These are phyloP conservation scores for Acropora tenuis DNA, from an alignment of 64 coral and sea anemone species.

Conservation along the genomic window DNA sequence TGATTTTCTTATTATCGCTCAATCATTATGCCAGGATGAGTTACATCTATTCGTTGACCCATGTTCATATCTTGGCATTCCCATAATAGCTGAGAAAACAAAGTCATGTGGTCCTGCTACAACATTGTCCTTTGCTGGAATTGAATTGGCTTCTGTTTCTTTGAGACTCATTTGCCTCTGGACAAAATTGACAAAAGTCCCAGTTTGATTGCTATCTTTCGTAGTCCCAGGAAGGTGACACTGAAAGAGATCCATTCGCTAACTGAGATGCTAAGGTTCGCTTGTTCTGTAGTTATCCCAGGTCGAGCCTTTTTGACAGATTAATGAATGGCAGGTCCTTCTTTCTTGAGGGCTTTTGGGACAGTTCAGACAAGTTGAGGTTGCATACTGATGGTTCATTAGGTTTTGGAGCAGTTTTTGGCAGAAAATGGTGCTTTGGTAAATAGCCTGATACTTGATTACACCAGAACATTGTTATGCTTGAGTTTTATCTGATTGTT, in stretches of 20 bases:
- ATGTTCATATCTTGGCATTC: too few relatives aligned
- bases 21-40: background rate
- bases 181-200: background rate
- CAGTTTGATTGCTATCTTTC: background rate
- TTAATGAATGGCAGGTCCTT: background rate
- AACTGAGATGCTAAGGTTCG: background rate
- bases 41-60: too few relatives aligned
- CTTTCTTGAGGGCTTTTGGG: too few relatives aligned
- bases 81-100: too few relatives aligned
- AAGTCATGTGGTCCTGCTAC: too few relatives aligned
- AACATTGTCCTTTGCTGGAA: background rate
- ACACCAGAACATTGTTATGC: too few relatives aligned
- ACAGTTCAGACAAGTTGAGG: too few relatives aligned
- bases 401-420: background rate
- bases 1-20: conserved; percentile 35
- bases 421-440: too few relatives aligned
- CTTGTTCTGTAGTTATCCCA: background rate
- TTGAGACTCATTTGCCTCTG: background rate
- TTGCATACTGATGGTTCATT: background rate
- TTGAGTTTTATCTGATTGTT: too few relatives aligned
- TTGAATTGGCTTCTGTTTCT: background rate
- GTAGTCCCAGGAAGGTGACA: background rate
- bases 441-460: too few relatives aligned
- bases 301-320: background rate
- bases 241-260: too few relatives aligned